These are phyloP conservation scores for Lasioglossum zephyrum DNA, from an alignment of 2,888 invertebrate species.

Conservation along the genomic window DNA sequence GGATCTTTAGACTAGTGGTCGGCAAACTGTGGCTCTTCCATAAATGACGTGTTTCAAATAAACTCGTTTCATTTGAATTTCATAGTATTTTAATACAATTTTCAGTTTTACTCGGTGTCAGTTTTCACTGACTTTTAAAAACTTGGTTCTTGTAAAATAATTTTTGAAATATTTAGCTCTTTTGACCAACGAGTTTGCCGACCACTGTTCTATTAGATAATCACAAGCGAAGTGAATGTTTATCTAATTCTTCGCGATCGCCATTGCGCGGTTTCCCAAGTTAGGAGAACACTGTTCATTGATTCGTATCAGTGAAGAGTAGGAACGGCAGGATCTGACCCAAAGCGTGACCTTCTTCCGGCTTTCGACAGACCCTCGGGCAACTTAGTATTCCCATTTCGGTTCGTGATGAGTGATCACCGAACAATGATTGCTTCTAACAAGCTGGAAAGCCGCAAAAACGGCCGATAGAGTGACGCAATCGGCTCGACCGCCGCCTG, in stretches of 20 bases:
- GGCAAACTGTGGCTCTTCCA: too few relatives aligned
- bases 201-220: not conserved
- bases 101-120: too few relatives aligned
- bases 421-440: constrained; percentile 36
- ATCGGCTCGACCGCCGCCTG: not conserved
- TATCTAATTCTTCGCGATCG: not conserved
- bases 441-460: constrained; percentile 42
- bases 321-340: not conserved
- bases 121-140: too few relatives aligned
- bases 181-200: too few relatives aligned
- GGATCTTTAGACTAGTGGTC: too few relatives aligned
- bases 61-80: too few relatives aligned
- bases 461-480: constrained; percentile 28
- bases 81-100: too few relatives aligned
- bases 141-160: too few relatives aligned
- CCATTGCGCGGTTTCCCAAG: not conserved
- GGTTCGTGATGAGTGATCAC: constrained; percentile 38
- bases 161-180: too few relatives aligned
- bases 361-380: not conserved
- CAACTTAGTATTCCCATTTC: constrained; percentile 15
- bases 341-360: constrained; percentile 10
- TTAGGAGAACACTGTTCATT: not conserved
- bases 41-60: too few relatives aligned
- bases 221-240: not conserved
- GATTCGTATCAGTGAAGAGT: not conserved